Conservation (phyloP, 2,113 vertebrate genomes). For the Phodopus roborovskii region DNA sequence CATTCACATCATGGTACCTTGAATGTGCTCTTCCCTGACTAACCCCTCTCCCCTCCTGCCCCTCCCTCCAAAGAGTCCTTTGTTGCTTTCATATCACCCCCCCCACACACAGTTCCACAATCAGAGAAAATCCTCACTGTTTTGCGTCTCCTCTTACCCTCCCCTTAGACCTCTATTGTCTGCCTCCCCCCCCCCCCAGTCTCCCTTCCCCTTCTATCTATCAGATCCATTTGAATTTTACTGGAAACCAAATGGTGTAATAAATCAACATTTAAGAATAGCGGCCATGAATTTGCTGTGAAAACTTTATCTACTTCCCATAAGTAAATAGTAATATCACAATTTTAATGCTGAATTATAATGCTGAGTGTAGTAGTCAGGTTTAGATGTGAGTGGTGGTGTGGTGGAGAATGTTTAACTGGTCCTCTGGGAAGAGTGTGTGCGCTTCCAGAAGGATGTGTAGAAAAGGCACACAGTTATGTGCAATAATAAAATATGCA, state of each 20-base stretch:
- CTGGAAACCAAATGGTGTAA: slow-evolving; percentile 65
- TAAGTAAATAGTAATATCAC: slow-evolving; percentile 19
- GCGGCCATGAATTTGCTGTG: slow-evolving; percentile 59
- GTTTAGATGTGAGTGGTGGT: background rate
- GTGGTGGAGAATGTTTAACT: slow-evolving; percentile 32
- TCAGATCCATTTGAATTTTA: slow-evolving; percentile 79
- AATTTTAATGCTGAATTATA: slow-evolving; percentile 17
- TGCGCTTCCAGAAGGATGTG: background rate
- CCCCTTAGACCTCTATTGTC: background rate
- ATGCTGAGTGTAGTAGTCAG: background rate
- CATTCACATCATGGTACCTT: background rate
- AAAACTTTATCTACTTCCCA: background rate
- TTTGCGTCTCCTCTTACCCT: too few species aligned
- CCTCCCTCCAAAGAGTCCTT: background rate
- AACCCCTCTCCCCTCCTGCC: background rate
- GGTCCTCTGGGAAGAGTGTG: background rate
- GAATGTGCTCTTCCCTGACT: background rate
- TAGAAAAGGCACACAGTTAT: background rate
- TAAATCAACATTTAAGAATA: slow-evolving; percentile 72
- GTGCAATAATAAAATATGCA: slow-evolving; percentile 21
- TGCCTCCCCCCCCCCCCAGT: too few species aligned
- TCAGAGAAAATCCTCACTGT: background rate
- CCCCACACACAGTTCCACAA: background rate
- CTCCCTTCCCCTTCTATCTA: background rate
- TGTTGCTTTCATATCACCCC: background rate